Evolutionary conservation across 1,140 invertebrate genomes (phyloP).

Genomic region (Harlomillsia oculata): DNA sequence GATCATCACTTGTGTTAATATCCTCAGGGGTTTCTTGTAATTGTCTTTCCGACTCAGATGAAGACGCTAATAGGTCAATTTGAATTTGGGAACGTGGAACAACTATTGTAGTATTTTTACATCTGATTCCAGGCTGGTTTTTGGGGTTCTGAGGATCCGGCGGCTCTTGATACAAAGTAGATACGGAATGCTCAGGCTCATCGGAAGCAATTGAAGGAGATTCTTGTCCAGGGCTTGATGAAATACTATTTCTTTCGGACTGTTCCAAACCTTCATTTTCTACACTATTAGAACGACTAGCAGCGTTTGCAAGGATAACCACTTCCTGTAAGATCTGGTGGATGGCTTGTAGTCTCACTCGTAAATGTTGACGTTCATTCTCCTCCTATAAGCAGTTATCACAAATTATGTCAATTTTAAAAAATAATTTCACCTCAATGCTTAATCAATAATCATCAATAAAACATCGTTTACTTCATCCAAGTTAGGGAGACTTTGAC

Average conservation of each 20-base stretch:
- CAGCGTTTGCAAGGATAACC: conserved; percentile 3
- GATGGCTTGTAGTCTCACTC: conserved; percentile 6
- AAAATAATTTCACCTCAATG: background rate
- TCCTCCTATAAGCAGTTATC: background rate
- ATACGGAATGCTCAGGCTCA: background rate
- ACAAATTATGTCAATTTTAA: background rate
- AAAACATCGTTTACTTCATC: background rate
- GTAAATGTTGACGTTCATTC: background rate
- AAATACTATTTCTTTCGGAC: background rate
- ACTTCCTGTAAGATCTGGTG: conserved; percentile 7
- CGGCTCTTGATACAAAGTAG: background rate
- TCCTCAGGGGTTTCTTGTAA: background rate
- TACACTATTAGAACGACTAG: too few species aligned
- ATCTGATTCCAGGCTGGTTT: background rate
- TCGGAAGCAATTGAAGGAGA: background rate
- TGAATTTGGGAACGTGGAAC: background rate
- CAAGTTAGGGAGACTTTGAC: background rate
- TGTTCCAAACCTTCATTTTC: too few species aligned
- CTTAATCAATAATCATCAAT: background rate
- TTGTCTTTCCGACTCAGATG: background rate
- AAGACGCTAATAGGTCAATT: background rate
- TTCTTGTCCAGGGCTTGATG: background rate
- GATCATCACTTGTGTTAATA: conserved; percentile 1
- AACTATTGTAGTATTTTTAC: background rate
- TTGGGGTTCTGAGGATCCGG: too few species aligned